phyloP scores from a whole-genome alignment of 2,888 invertebrate species.

The Plemyria rubiginata region DNA sequence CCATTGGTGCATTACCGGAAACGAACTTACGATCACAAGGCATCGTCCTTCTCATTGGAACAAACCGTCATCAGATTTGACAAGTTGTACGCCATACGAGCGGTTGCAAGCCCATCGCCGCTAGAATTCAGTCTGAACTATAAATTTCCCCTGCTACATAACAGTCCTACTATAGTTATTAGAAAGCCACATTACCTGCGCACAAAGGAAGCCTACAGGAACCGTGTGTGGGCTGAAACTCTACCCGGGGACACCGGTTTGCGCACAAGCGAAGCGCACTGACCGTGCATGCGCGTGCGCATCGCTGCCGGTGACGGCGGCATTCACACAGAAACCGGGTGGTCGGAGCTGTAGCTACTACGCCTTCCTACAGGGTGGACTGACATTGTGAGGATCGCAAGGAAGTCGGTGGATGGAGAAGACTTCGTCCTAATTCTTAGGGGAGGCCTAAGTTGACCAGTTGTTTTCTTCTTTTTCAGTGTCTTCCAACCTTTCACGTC shows the following conservation, averaged over 20 bases:
- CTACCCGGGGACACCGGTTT: conserved; percentile 30
- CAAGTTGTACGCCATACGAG: too few relatives aligned
- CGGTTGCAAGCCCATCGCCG: neutral
- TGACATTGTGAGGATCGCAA: too few relatives aligned
- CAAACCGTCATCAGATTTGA: too few relatives aligned
- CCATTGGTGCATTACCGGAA: too few relatives aligned
- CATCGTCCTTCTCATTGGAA: too few relatives aligned
- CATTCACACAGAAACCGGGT: conserved; percentile 1
- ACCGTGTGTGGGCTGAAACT: conserved; percentile 30
- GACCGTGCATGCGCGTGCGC: conserved; percentile 24
- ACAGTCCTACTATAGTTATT: neutral
- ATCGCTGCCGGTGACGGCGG: conserved; percentile 17
- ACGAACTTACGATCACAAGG: too few relatives aligned
- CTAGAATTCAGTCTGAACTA: neutral
- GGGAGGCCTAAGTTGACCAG: too few relatives aligned
- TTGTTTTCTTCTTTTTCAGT: too few relatives aligned
- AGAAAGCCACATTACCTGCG: conserved; percentile 3
- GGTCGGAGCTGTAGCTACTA: neutral
- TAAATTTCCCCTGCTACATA: conserved; percentile 4
- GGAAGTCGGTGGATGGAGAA: neutral
- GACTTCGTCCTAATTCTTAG: too few relatives aligned
- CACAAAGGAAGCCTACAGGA: conserved; percentile 16
- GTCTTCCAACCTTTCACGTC: too few relatives aligned
- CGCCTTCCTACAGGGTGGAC: too few relatives aligned
- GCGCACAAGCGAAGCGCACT: conserved; percentile 23